Evolutionary conservation across 2,888 invertebrate species (phyloP), one percentile per base, ranked within the genome.

Genomic region (Drosophila neutralis): DNA sequence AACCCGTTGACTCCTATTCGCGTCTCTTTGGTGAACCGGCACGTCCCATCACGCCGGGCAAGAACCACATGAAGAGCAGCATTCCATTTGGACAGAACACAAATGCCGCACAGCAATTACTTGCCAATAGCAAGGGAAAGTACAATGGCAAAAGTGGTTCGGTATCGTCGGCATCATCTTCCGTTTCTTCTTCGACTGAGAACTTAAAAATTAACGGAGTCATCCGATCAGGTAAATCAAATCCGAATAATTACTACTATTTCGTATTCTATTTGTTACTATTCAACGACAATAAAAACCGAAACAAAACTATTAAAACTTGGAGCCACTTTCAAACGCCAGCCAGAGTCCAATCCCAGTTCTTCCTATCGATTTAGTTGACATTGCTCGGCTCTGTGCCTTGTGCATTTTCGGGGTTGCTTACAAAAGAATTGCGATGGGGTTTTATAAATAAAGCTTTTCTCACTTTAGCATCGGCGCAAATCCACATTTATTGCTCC

Each of bases 21-120:
- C 94, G 94, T 83, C 93, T 94, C 81, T 94, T 94, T 92, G 94
- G 94, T 78, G 94, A 94, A 86, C 94, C 94, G 83, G 93, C 94
- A 82, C 93, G 94, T 92, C 93, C 93, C 90, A 91, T 92, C 73
- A 92, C 93, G 87, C 94, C 94, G 88, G 93, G 93, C 88, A 94
- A 94, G 92, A 93, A 94, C 91, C 93, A 94, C 92, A 93, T 94
- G 93, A 94, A 94, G 90, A 94, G 94, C 93, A 94, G 92, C 93
- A 94, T 94, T 89, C 92, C 94, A 85, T 93, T 94, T 88, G 94
- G 93, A 82, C 92, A 92, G 79, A 93, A 91, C 60, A 83, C 85
- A 59, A 90, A 91, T 74, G 89, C 85, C 49, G 89, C 87, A 75
- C 91, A 91, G 59, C 85, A 89, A 68, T 75, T 91, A 62, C 82